Base-by-base conservation (phyloP, 2,797 vertebrate genomes). In the Helarctos malayanus region DNA sequence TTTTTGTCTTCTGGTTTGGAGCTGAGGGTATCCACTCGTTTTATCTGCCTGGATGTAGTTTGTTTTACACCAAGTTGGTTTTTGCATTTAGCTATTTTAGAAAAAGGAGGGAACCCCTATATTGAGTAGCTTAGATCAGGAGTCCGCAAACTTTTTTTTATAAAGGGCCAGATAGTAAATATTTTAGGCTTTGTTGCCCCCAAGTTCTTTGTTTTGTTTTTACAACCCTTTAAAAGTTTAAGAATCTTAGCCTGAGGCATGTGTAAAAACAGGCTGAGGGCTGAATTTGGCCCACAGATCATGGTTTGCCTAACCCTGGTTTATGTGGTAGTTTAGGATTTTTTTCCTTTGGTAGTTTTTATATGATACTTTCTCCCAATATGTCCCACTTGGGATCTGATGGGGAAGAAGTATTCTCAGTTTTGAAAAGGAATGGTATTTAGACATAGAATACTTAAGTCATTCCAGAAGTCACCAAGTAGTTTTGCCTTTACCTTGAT, bases 1-100 rank as follows among this genome's bases (percentile, higher is more conserved):
- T 96, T 93, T 91, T 86, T 95, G 54, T 82, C 27, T 96, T 97
- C 45, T 93, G 83, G 27, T 89, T 83, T 92, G 52, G 52, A 95
- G 23, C 35, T 76, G 65, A 95, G 47, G 63, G 54, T 95, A 84
- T 91, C 47, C 18, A 15, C 25, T 41, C 23, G 54, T 91, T 95
- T 88, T 80, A 47, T 49, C 29, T 35, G 71, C 7, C 27, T 25
- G 27, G 82, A 35, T 91, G 45, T 16, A 35, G 12, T 88, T 91
- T 94, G 35, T 91, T 52, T 88, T 97, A 49, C 21, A 91, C 38
- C 25, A 89, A 29, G 63, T 92, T 32, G 87, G 19, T 93, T 91
- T 19, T 49, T 54, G 68, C 18, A 61, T 87, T 91, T 90, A 88
- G 29, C 49, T 93, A 4, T 68, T 84, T 91, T 80, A 54, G 56